Conservation (phyloP, 2,113 vertebrate species). For the Bolborhynchus lineola region DNA sequence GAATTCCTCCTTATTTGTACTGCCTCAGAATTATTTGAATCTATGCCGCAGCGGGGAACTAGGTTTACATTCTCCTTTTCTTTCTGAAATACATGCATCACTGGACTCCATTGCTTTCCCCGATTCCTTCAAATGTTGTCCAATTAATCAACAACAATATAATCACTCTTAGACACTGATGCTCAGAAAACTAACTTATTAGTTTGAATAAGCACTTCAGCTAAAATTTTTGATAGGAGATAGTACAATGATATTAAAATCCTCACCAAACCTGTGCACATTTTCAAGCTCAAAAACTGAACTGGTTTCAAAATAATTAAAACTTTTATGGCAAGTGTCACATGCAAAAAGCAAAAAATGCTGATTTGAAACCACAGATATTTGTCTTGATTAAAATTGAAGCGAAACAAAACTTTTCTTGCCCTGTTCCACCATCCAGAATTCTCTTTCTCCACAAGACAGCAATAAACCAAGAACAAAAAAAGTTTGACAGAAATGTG, state of each 20-base stretch:
- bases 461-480: background rate
- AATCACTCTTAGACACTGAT: background rate
- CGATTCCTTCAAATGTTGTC: background rate
- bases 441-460: rapidly evolving
- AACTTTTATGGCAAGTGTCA: background rate
- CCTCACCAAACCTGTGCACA: rapidly evolving
- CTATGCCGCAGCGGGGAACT: background rate
- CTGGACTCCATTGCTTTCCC: background rate
- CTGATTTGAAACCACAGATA: background rate
- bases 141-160: background rate
- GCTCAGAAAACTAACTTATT: background rate
- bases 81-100: background rate
- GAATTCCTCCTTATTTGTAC: background rate
- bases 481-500: rapidly evolving
- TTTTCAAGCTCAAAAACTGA: background rate
- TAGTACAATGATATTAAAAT: background rate
- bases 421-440: background rate
- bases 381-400: background rate
- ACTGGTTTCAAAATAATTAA: background rate
- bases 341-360: background rate
- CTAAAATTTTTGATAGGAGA: background rate
- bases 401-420: background rate
- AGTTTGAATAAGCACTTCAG: background rate
- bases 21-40: background rate
- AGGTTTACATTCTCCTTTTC: background rate